Evolutionary conservation across 2,888 invertebrate species (phyloP), one percentile per base, ranked within the genome.

Genomic region (Chaitophorus viminalis): DNA sequence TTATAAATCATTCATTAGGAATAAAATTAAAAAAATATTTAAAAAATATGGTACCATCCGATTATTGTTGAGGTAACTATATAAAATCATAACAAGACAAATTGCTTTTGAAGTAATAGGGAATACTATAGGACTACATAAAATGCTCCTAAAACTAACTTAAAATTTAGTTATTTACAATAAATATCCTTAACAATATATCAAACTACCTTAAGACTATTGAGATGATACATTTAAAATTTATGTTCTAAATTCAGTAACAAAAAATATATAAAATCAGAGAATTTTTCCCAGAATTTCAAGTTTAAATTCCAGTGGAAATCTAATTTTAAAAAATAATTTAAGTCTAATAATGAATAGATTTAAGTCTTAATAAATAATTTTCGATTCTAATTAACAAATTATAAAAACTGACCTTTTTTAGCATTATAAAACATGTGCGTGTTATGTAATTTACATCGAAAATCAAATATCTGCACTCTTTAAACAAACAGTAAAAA

Each of bases 221-320:
- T 86, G 86, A 86, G 86, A 86, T 86, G 18, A 79, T 86, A 86
- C 72, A 79, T 52, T 79, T 77, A 86, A 72, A 78, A 79, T 86
- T 78, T 78, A 86, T 78, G 52, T 54, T 79, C 72, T 79, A 86
- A 86, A 39, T 86, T 86, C 52, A 86, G 86, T 86, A 86, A 86
- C 86, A 86, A 86, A 86, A 78, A 86, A 86, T 86, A 86, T 86
- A 86, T 86, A 86, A 86, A 86, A 86, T 86, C 68, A 72, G 54
- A 86, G 72, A 86, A 54, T 14, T 36, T 70, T 54, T 72, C 29
- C 3, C 54, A 86, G 31, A 39, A 78, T 54, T 78, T 78, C 3
- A 78, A 60, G 39, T 31, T 82, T 83, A 74, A 76, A 76, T 46
- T 78, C 8, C 68, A 65, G n/a, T 4, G 5, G 18, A 86, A 70